Base-by-base conservation (phyloP, 2,113 vertebrate genomes). In the Corythaeola cristata region DNA sequence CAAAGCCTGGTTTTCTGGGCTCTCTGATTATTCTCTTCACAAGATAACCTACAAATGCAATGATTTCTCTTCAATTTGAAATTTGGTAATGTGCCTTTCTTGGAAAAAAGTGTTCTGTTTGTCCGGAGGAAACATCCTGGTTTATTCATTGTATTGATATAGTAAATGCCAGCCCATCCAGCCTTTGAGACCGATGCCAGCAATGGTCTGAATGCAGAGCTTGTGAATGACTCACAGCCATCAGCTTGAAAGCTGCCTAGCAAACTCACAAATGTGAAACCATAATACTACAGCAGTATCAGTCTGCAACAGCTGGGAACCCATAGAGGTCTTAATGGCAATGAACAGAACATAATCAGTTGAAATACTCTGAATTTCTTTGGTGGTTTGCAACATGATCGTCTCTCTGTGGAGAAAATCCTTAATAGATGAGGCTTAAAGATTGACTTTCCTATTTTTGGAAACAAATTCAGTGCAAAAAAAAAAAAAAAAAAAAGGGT, bases 231-330 rank as follows among this genome's bases (percentile, higher is more conserved):
- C 55, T 80, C 66, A 60, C 30, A 66, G 39, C 78, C 79, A 78
- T 15, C 89, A 35, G 87, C 86, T 86, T 35, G 63, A 88, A 89
- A 81, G 63, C 67, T 91, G 32, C n/a, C 71, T 77, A 85, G 27
- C 55, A 85, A 69, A 74, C 35, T 75, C 81, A 83, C 49, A 60
- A 87, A 75, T 47, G 80, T 63, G 92, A 93, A 83, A 32, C 73
- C 75, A 60, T 26, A n/a, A 37, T 37, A 13, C 71, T 47, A 44
- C 55, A 74, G 87, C 76, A 77, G 58, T n/a, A 71, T 76, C 79
- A 80, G 82, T 58, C 86, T 96, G 90, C 6, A 66, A 90, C 59
- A 96, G 90, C 94, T 95, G 94, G 91, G 82, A 63, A 90, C 27
- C 30, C 52, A 23, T 47, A 68, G 85, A 85, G 58, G 53, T 62